Conservation (phyloP, 2,888 invertebrate species). For the Mesochorus sp. region DNA sequence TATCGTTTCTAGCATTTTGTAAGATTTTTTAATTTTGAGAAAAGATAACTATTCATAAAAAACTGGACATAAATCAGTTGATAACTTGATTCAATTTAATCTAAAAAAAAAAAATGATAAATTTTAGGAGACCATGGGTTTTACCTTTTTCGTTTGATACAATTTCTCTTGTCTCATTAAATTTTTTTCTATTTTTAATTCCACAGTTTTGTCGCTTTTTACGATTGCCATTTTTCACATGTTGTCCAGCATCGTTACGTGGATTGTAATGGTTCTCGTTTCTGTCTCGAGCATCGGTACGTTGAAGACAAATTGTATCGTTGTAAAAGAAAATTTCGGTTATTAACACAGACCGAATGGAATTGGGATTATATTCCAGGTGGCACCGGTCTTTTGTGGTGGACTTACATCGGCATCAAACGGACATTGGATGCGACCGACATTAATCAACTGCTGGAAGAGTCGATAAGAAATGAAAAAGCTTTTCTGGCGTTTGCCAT, state of each 20-base stretch:
- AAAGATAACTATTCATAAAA: too few relatives aligned
- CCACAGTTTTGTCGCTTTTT: slow-evolving; percentile 89
- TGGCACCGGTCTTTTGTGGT: slow-evolving; percentile 93
- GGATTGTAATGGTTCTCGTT: slow-evolving; percentile 93
- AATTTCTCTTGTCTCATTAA: too few relatives aligned
- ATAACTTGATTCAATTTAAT: too few relatives aligned
- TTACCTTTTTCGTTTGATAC: too few relatives aligned
- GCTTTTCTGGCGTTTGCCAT: slow-evolving; percentile 93
- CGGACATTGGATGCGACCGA: slow-evolving; percentile 85
- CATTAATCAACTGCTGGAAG: slow-evolving; percentile 85
- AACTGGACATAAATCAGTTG: too few relatives aligned
- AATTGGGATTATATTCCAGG: slow-evolving; percentile 68
- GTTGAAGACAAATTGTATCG: slow-evolving; percentile 63
- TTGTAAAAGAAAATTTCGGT: background rate
- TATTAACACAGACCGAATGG: too few relatives aligned
- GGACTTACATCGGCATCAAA: slow-evolving; percentile 91
- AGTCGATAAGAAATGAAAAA: slow-evolving; percentile 92
- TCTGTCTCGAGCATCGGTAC: slow-evolving; percentile 88
- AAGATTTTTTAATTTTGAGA: slow-evolving; percentile 68
- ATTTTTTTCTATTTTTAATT: slow-evolving; percentile 14
- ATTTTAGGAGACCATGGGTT: too few relatives aligned
- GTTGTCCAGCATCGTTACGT: slow-evolving; percentile 92
- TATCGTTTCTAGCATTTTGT: slow-evolving; percentile 92
- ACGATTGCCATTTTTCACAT: slow-evolving; percentile 93
- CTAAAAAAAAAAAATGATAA: too few relatives aligned